Conservation (phyloP, 2,888 invertebrate species). For the Oligia fasciuncula region DNA sequence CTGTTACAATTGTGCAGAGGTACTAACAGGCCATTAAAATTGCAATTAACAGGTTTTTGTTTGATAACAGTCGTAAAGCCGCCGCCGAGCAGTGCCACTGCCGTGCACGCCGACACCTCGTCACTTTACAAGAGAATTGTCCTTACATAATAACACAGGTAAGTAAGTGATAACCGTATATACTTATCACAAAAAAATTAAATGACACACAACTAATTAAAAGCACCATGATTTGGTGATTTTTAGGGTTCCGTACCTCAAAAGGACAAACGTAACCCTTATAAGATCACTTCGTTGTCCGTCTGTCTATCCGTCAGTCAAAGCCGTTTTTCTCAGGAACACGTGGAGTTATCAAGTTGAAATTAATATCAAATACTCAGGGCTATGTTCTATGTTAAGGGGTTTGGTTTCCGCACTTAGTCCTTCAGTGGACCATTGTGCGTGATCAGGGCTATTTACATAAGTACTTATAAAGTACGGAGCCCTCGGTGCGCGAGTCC, state of each 20-base stretch:
- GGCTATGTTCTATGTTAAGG: too few relatives aligned
- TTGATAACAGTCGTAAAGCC: conserved; percentile 68
- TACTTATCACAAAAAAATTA: neutral
- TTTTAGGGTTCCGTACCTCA: neutral
- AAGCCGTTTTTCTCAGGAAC: too few relatives aligned
- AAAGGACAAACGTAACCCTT: too few relatives aligned
- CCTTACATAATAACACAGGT: conserved; percentile 42
- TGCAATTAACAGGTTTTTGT: conserved; percentile 75
- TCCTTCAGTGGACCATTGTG: too few relatives aligned
- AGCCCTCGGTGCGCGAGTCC: too few relatives aligned
- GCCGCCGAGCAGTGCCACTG: conserved; percentile 13
- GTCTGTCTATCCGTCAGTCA: too few relatives aligned
- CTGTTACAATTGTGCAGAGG: conserved; percentile 57
- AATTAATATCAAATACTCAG: too few relatives aligned
- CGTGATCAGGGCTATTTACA: too few relatives aligned
- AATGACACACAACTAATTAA: neutral
- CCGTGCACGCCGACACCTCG: conserved; percentile 8
- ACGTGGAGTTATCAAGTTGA: too few relatives aligned
- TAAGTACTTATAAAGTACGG: too few relatives aligned
- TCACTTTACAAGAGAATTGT: conserved; percentile 22
- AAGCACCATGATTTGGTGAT: neutral
- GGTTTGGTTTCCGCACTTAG: too few relatives aligned
- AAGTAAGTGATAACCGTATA: conserved; percentile 39
- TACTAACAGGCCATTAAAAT: conserved; percentile 81
- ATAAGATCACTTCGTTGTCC: too few relatives aligned